Evolutionary conservation across 2,888 invertebrate genomes (phyloP).

Genomic region (Carabus problematicus): DNA sequence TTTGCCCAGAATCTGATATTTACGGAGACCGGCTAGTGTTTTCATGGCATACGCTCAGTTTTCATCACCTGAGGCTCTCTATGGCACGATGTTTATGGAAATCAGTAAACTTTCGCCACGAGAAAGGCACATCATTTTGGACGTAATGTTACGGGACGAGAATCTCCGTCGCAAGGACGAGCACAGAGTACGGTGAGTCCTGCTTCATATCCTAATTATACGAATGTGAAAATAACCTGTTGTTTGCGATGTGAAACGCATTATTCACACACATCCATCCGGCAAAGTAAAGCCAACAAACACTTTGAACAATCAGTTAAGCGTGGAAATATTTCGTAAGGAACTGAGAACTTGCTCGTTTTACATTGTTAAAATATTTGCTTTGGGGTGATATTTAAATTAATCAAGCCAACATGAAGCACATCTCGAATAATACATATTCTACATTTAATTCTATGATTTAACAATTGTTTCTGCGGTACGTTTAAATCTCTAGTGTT

Average conservation of each 20-base stretch:
- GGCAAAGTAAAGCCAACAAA: not conserved
- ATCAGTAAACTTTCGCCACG: conserved; percentile 57
- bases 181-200: conserved; percentile 63
- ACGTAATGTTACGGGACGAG: conserved; percentile 64
- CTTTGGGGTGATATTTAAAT: too few relatives aligned
- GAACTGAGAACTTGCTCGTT: too few relatives aligned
- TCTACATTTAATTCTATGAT: too few relatives aligned
- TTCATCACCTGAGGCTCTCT: conserved; percentile 31
- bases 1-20: not conserved
- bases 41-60: not conserved
- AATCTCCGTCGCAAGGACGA: conserved; percentile 63
- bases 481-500: too few relatives aligned
- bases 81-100: conserved; percentile 56
- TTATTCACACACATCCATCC: not conserved
- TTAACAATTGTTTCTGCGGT: too few relatives aligned
- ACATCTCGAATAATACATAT: too few relatives aligned
- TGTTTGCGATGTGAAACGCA: not conserved
- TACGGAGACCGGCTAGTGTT: not conserved
- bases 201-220: not conserved
- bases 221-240: too few relatives aligned
- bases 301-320: not conserved
- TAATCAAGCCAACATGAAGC: too few relatives aligned
- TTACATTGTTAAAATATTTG: too few relatives aligned
- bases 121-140: conserved; percentile 64
- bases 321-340: too few relatives aligned